Base-by-base conservation (phyloP, 2,888 invertebrate genomes). In the Mechanitis mazaeus region DNA sequence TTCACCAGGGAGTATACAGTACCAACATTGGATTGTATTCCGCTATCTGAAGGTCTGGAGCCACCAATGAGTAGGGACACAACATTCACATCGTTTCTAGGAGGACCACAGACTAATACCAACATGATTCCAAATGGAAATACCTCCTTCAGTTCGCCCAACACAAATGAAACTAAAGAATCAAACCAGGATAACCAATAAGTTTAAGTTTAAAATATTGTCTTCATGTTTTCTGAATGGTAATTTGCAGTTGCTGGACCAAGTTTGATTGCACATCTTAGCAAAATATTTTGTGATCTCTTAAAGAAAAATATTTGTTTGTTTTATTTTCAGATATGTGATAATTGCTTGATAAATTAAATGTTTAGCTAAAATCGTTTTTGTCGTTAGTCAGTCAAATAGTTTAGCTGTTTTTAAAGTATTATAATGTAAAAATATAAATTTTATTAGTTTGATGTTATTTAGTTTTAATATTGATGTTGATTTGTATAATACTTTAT, bases 51-150 rank as follows among this genome's bases (percentile, higher is more conserved):
- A 68, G 87, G 84, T 0, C 71, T 91, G 62, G 91, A 91, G 66
- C 91, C 90, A 0, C 91, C 91, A 0, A 87, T 90, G 82, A 90
- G 90, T 56, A 76, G 91, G 9, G 91, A 91, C 68, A 91, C 91
- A 0, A 91, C 91, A 1, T 91, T 91, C 75, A 91, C 91, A 0
- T 91, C 91, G 0, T 91, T 91, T 74, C 84, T 91, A 3, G 91
- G 91, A n/a, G 87, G 87, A 0, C 83, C 87, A 1, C 84, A 84
- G 55, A 73, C 64, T 55, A 74, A 68, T 9, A 67, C 82, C 54
- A 72, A 63, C 57, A 72, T 66, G 6, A 67, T 83, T 20, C 79
- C 83, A 0, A 86, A 86, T 47, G 85, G 85, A 2, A 77, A 70
- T 2, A 68, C 78, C 5, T 69, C 75, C 0, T 81, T 81, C 54